Evolutionary conservation across 1,140 invertebrate species (phyloP).

Genomic region (Bombus sibiricus): DNA sequence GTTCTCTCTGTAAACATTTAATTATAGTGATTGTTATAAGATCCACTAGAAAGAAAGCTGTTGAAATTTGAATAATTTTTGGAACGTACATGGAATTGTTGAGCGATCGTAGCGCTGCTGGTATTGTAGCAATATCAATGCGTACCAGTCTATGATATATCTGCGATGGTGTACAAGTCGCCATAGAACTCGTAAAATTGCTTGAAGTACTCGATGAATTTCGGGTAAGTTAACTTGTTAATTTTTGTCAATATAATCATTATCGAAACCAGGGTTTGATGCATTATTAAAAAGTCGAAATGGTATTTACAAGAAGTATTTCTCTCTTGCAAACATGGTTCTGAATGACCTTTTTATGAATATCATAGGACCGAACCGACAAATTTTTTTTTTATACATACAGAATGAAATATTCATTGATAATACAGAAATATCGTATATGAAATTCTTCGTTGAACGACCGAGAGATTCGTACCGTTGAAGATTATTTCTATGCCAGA

Average conservation of each 20-base stretch:
- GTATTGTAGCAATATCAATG: slow-evolving; percentile 18
- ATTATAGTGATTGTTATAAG: neutral
- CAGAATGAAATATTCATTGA: slow-evolving; percentile 35
- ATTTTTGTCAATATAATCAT: slow-evolving; percentile 14
- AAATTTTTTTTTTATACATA: slow-evolving; percentile 39
- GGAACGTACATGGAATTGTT: slow-evolving; percentile 14
- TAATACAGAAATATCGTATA: slow-evolving; percentile 30
- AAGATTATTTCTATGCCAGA: neutral
- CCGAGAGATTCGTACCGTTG: neutral
- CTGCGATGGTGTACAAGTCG: slow-evolving; percentile 50
- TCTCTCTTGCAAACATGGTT: neutral
- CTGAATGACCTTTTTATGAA: slow-evolving; percentile 48
- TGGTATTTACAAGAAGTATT: neutral
- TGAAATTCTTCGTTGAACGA: neutral
- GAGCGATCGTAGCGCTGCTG: slow-evolving; percentile 23
- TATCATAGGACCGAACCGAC: slow-evolving; percentile 37
- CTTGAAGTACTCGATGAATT: slow-evolving; percentile 60
- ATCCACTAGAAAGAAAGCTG: neutral
- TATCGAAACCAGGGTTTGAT: neutral
- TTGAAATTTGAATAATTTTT: slow-evolving; percentile 6
- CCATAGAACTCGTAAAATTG: slow-evolving; percentile 61
- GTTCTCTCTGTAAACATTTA: too few relatives aligned
- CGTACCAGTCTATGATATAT: slow-evolving; percentile 35
- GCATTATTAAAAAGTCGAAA: neutral
- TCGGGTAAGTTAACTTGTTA: slow-evolving; percentile 63